phyloP scores from a whole-genome alignment of 2,113 vertebrate genomes.

The Salminus brasiliensis region DNA sequence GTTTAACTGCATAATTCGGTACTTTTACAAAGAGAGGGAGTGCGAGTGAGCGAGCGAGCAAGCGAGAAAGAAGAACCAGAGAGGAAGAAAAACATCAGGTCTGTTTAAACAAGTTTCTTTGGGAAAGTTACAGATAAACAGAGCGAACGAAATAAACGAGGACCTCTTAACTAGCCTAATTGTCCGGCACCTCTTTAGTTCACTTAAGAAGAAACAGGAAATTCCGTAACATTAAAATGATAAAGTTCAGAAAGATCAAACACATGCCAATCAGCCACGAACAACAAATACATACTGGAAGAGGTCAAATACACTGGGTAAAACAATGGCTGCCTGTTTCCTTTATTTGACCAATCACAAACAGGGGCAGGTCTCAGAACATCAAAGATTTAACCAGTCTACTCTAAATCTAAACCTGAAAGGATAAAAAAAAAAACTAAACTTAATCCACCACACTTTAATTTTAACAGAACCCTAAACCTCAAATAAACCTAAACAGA shows the following conservation, averaged over 20 bases:
- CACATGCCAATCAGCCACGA: background rate
- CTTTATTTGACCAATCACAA: no score
- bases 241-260: no score
- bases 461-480: no score
- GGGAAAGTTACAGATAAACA: constrained; percentile 22
- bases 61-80: constrained; percentile 18
- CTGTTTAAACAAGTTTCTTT: background rate
- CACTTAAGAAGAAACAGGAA: constrained; percentile 22
- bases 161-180: constrained; percentile 19
- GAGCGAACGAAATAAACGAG: constrained; percentile 8
- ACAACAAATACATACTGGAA: background rate
- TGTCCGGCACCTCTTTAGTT: constrained; percentile 24
- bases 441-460: no score
- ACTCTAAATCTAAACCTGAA: no score
- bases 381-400: no score
- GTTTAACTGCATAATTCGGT: constrained; percentile 66
- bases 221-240: constrained; percentile 43
- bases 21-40: constrained; percentile 61
- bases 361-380: no score
- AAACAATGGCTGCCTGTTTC: no score
- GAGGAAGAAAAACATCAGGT: no score
- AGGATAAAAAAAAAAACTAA: no score
- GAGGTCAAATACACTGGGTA: no score
- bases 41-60: constrained; percentile 23
- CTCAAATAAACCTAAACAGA: no score